These are phyloP conservation scores for Acanthosoma haemorrhoidale DNA, from an alignment of 2,888 invertebrate species.

Conservation along the genomic window DNA sequence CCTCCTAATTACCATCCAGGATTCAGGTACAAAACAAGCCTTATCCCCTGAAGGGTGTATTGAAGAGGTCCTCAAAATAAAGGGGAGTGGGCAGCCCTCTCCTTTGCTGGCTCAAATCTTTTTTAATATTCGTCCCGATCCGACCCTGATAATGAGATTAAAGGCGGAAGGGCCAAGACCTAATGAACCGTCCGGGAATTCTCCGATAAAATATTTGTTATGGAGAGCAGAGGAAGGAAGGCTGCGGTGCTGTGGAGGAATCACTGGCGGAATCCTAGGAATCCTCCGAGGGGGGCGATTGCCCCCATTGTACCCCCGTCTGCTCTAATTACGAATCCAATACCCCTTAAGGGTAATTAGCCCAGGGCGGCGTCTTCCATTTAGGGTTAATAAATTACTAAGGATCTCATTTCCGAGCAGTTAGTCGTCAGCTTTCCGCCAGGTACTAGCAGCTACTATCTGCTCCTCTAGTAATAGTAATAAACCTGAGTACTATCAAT, in stretches of 20 bases:
- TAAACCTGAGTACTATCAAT: too few relatives aligned
- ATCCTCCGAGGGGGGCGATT: slow-evolving; percentile 1
- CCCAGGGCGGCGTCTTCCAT: not conserved
- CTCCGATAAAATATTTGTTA: slow-evolving; percentile 30
- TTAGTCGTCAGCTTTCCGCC: not conserved
- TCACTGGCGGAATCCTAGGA: slow-evolving; percentile 6
- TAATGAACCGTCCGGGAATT: slow-evolving; percentile 25
- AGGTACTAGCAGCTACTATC: too few relatives aligned
- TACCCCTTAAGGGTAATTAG: slow-evolving; percentile 16
- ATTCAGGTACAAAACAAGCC: too few relatives aligned
- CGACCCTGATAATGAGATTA: not conserved
- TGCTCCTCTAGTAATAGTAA: not conserved
- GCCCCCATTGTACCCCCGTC: not conserved
- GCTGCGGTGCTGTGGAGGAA: slow-evolving; percentile 1
- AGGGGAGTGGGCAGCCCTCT: too few relatives aligned
- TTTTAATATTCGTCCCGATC: not conserved
- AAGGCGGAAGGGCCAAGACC: not conserved
- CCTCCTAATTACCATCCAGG: too few relatives aligned
- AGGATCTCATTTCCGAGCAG: not conserved
- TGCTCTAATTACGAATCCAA: slow-evolving; percentile 21
- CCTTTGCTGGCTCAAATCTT: not conserved
- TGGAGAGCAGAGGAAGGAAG: slow-evolving; percentile 9
- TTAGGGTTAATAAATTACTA: slow-evolving; percentile 19
- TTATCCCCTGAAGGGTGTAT: too few relatives aligned
- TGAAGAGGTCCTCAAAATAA: too few relatives aligned